Conservation (phyloP, 1,140 invertebrate genomes). For the Rhysida immarginata region DNA sequence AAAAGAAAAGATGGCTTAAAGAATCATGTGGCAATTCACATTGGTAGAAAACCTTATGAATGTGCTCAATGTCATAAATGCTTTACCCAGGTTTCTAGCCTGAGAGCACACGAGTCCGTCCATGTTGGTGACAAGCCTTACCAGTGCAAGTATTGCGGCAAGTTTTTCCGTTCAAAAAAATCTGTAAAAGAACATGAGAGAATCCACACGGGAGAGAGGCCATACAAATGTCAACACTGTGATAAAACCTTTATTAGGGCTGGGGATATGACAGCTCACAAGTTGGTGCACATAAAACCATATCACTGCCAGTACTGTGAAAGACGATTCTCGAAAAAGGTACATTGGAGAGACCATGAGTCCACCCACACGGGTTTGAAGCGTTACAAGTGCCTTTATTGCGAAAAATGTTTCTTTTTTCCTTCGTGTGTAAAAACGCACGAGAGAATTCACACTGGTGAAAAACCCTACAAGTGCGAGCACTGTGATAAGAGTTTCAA, state of each 20-base stretch:
- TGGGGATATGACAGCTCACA: neutral
- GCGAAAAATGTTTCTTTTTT: too few species aligned
- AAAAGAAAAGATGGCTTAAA: neutral
- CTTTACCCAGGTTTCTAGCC: neutral
- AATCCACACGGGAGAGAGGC: neutral
- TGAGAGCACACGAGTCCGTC: constrained; percentile 55
- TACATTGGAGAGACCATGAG: constrained; percentile 13
- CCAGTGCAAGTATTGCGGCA: constrained; percentile 19
- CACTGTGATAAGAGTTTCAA: neutral
- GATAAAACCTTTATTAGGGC: neutral
- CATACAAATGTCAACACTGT: neutral
- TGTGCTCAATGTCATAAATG: neutral
- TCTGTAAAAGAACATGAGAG: neutral
- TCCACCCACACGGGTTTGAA: constrained; percentile 8
- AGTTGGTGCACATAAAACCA: neutral
- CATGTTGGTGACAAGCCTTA: constrained; percentile 71
- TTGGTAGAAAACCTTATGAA: neutral
- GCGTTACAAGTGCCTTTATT: neutral
- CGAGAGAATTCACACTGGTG: too few species aligned
- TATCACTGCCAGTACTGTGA: constrained; percentile 11
- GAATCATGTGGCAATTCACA: neutral
- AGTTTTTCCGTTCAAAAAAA: neutral
- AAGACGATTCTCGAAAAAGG: constrained; percentile 30
- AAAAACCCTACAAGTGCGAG: neutral
- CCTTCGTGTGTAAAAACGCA: too few species aligned